Base-by-base conservation (phyloP, 1,140 invertebrate genomes). In the Marisa cornuarietis region DNA sequence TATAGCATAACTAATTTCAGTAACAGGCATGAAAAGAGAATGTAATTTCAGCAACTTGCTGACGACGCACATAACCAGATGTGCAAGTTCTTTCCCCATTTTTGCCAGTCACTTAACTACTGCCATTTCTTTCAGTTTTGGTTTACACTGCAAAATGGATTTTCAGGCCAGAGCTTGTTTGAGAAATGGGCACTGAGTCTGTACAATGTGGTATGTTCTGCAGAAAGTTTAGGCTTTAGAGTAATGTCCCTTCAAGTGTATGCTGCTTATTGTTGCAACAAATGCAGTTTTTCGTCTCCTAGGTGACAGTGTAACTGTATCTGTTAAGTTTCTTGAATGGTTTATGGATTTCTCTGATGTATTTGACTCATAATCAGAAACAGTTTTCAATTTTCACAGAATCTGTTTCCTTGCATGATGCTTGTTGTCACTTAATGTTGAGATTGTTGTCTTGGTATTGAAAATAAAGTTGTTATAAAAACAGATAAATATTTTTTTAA, bases 121-220 rank as follows among this genome's bases (percentile, higher is more conserved):
- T 72, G 63, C 26, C 76, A 87, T 92, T 92, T 99, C 42, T 99
- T 98, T 79, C 87, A 88, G 87, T 84, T 87, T 71, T 88, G 87
- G 98, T 99, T 99, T 92, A 97, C 98, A 16, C 95, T 99, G 87
- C 96, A 98, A 90, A 98, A 96, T 80, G 98, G 96, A 81, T 99
- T 98, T 96, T 98, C 96, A 72, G 98, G 98, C 63, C 98, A 99
- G 92, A 98, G 99, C 87, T 93, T 99, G 42, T 99, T 99, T 91
- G 98, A 99, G 91, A 93, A 97, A 89, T 99, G 98, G 98, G 97
- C 97, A 62, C 98, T 99, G 85, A 96, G 97, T 88, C 93, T 99
- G 82, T 99, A 99, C 92, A 99, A 99, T 93, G 97, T 99, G 76
- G 94, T 95, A 91, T 90, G 93, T 93, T 71, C 49, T 72, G 49